phyloP scores from a whole-genome alignment of 2,797 vertebrate species.

The Saxicola maurus region DNA sequence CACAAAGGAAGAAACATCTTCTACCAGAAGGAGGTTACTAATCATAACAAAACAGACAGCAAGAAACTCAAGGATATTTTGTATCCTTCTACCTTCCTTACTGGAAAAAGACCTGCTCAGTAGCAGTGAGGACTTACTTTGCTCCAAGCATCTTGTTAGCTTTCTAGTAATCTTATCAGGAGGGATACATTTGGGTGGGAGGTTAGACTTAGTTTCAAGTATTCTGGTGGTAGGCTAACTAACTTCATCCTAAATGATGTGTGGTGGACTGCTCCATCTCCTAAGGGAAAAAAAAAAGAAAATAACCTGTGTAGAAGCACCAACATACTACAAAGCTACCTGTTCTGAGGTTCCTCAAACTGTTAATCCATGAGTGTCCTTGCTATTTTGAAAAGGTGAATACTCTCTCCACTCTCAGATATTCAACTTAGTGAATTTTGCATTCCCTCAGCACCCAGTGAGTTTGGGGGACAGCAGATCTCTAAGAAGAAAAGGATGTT shows the following conservation, averaged over 20 bases:
- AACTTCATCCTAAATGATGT: background rate
- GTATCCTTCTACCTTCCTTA: background rate
- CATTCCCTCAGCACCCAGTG: background rate
- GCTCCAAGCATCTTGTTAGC: background rate
- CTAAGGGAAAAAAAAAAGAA: background rate
- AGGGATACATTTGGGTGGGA: background rate
- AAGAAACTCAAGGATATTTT: background rate
- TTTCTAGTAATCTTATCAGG: background rate
- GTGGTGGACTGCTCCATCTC: background rate
- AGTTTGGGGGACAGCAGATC: background rate
- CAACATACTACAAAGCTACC: background rate
- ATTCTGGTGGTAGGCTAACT: background rate
- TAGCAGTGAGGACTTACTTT: background rate
- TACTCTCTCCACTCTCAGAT: background rate
- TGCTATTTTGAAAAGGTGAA: background rate
- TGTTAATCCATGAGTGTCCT: background rate
- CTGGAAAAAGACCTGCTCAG: background rate
- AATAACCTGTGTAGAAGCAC: background rate
- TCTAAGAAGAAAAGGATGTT: background rate
- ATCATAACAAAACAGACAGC: background rate
- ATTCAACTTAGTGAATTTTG: background rate
- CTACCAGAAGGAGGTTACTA: background rate
- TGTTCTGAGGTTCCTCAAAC: background rate
- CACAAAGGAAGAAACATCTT: background rate
- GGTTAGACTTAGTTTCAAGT: background rate